Evolutionary conservation across 2,797 vertebrate species (phyloP).

Genomic region (Malacoctenus gilli): DNA sequence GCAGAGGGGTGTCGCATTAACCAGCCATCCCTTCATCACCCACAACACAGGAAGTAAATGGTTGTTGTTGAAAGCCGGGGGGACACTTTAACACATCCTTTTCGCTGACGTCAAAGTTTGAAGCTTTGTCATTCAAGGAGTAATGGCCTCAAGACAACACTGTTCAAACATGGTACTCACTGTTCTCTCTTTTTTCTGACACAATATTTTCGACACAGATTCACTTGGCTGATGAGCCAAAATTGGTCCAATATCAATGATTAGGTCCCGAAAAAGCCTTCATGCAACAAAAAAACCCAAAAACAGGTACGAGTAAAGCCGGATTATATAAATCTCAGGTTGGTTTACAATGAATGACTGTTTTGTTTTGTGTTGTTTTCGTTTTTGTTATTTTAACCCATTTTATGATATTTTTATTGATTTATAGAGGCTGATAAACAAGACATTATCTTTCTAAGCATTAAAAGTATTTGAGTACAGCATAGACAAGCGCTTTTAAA

Average conservation of each 20-base stretch:
- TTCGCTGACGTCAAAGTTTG: conserved; percentile 8
- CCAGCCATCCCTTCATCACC: conserved; percentile 12
- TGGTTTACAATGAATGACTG: no score
- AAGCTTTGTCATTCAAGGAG: conserved; percentile 1
- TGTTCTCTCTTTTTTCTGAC: neutral
- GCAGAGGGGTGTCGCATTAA: conserved; percentile 9
- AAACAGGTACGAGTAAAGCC: no score
- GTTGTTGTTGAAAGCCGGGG: conserved; percentile 18
- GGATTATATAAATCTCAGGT: no score
- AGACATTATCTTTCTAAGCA: neutral
- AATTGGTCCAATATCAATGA: no score
- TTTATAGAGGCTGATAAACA: neutral
- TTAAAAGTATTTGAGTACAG: no score
- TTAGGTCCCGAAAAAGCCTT: no score
- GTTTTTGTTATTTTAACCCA: neutral
- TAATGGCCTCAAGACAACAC: neutral
- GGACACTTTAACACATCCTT: conserved; percentile 12
- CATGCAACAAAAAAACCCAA: no score
- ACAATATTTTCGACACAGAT: neutral
- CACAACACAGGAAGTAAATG: conserved; percentile 22
- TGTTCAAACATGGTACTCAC: conserved; percentile 9
- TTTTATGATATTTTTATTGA: neutral
- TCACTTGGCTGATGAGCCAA: no score
- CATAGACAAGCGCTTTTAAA: no score
- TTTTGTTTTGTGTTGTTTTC: no score